A percentile compares a stretch with the other conserved stretches of the same genome.
phyloP scores from a whole-genome alignment of 1,140 invertebrate genomes.

The Druon quercuslanigerum region DNA sequence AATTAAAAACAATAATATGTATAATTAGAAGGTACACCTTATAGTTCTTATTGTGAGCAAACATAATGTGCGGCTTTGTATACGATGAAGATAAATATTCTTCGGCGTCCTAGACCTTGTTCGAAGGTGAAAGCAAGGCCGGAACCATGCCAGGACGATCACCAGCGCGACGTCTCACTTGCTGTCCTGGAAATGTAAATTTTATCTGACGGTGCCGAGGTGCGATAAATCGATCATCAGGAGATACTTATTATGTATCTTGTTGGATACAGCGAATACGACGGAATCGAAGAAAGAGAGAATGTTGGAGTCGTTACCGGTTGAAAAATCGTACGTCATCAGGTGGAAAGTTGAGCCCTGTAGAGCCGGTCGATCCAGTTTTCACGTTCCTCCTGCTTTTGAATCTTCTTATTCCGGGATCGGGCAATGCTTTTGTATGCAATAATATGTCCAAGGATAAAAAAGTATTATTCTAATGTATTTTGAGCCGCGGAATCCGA shows the following conservation, averaged over 20 bases:
- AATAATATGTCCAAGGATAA: too few relatives aligned
- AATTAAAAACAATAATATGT: too few relatives aligned
- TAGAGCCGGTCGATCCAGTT: constrained; percentile 60
- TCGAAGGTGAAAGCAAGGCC: constrained; percentile 60
- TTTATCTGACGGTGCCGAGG: background rate
- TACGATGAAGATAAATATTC: background rate
- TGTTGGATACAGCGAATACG: too few relatives aligned
- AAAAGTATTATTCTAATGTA: too few relatives aligned
- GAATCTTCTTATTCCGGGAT: background rate
- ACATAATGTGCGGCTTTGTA: too few relatives aligned
- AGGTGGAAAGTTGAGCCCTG: constrained; percentile 50
- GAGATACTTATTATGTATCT: too few relatives aligned
- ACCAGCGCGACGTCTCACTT: constrained; percentile 35
- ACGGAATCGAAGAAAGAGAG: too few relatives aligned
- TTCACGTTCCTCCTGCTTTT: constrained; percentile 38
- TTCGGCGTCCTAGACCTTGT: constrained; percentile 62
- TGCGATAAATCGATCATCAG: background rate
- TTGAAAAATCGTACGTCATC: background rate
- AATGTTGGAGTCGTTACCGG: background rate
- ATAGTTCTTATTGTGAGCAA: too few relatives aligned
- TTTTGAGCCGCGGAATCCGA: too few relatives aligned
- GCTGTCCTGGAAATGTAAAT: too few relatives aligned
- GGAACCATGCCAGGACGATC: constrained; percentile 14
- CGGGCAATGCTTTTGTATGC: too few relatives aligned
- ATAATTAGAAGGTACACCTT: too few relatives aligned